Evolutionary conservation across 2,888 invertebrate genomes (phyloP).

Genomic region (Nipponacmea schrenckii): DNA sequence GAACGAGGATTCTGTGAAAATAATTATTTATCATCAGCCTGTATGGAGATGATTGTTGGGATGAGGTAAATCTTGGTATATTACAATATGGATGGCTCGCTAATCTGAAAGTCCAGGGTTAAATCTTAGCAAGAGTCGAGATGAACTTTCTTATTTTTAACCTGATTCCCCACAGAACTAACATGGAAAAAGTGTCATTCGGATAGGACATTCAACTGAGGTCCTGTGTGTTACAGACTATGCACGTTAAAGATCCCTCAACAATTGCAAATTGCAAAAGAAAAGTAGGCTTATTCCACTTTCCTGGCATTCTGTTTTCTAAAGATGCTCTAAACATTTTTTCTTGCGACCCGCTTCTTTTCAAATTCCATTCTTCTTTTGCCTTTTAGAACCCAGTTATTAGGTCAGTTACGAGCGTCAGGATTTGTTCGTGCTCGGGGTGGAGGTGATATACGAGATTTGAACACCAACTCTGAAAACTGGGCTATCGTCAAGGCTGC

Average conservation of each 20-base stretch:
- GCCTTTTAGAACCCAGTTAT: conserved; percentile 74
- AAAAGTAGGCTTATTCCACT: conserved; percentile 19
- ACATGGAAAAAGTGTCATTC: neutral
- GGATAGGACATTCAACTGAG: neutral
- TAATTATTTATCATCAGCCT: conserved; percentile 81
- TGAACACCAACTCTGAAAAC: conserved; percentile 85
- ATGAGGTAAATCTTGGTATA: conserved; percentile 72
- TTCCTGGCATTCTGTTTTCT: too few species aligned
- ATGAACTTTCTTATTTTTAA: neutral
- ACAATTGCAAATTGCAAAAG: neutral
- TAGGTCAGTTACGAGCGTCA: conserved; percentile 80
- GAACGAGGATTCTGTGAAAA: conserved; percentile 80
- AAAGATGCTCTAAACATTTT: too few species aligned
- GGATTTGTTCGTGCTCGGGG: conserved; percentile 75
- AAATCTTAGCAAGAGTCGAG: too few species aligned
- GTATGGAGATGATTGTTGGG: conserved; percentile 90
- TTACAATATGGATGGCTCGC: too few species aligned
- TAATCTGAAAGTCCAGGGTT: too few species aligned
- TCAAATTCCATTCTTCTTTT: neutral
- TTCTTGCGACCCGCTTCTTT: too few species aligned
- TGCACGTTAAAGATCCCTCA: too few species aligned
- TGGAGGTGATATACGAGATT: conserved; percentile 76
- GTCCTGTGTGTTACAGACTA: too few species aligned
- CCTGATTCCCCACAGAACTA: neutral
- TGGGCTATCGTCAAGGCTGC: conserved; percentile 93